Evolutionary conservation across 2,113 vertebrate species (phyloP).

Genomic region (Taxidea taxus): DNA sequence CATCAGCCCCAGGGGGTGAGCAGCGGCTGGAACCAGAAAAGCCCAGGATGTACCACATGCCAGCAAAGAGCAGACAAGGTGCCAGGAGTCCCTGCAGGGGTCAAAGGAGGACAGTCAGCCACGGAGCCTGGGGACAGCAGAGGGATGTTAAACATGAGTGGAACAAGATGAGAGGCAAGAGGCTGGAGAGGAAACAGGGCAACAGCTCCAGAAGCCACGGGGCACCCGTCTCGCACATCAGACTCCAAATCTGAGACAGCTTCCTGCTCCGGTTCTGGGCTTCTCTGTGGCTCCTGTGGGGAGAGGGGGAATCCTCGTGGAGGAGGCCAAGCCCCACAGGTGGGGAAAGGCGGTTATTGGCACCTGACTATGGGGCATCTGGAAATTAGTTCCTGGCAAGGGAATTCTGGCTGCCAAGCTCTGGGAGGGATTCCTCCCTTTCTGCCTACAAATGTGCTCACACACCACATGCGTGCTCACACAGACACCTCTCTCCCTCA

Average conservation of each 20-base stretch:
- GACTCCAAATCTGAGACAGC: not conserved
- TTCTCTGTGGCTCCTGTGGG: not conserved
- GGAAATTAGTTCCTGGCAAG: constrained; percentile 36
- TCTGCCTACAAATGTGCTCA: not conserved
- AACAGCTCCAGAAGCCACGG: not conserved
- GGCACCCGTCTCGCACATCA: accelerated
- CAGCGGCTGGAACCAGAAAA: not conserved
- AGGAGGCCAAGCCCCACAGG: constrained; percentile 31
- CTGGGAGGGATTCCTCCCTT: not conserved
- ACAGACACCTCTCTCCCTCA: not conserved
- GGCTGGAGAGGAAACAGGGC: not conserved
- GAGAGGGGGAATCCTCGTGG: not conserved
- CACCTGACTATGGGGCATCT: constrained; percentile 19
- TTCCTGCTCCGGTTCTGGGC: not conserved
- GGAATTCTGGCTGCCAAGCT: not conserved
- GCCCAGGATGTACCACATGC: not conserved
- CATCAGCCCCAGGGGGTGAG: not conserved
- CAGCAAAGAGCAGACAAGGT: not conserved
- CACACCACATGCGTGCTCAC: not conserved
- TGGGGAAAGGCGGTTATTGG: not conserved
- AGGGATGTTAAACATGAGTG: not conserved
- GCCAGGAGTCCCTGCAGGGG: not conserved
- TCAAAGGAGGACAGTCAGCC: not conserved
- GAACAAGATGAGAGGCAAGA: not conserved
- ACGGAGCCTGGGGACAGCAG: not conserved